Conservation (phyloP, 2,888 invertebrate genomes). For the Leucophenga maculata region DNA sequence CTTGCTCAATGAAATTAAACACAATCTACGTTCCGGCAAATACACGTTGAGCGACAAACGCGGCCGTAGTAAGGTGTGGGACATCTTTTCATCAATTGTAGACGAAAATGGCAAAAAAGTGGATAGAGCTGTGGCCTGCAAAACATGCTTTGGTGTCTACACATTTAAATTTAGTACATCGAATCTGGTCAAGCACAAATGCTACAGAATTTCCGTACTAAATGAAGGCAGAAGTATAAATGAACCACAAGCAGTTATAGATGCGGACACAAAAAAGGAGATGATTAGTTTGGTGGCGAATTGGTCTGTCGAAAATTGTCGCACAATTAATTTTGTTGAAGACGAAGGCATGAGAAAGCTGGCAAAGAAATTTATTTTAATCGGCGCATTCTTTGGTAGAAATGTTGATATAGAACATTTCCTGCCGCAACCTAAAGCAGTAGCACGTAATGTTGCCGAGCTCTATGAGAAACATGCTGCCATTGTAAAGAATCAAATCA, state of each 20-base stretch:
- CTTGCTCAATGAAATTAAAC: too few relatives aligned
- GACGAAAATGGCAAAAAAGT: neutral
- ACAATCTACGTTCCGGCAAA: too few relatives aligned
- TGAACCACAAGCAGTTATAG: constrained; percentile 14
- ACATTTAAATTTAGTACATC: constrained; percentile 12
- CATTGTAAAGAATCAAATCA: constrained; percentile 33
- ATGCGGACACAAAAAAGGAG: constrained; percentile 34
- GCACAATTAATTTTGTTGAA: constrained; percentile 35
- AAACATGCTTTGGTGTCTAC: neutral
- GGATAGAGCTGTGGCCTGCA: neutral
- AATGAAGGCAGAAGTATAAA: neutral
- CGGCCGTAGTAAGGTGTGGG: neutral
- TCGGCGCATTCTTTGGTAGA: constrained; percentile 38
- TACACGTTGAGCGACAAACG: neutral
- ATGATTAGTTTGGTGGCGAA: constrained; percentile 27
- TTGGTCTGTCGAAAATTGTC: constrained; percentile 35
- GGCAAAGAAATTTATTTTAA: constrained; percentile 34
- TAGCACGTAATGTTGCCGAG: constrained; percentile 36
- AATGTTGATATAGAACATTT: constrained; percentile 39
- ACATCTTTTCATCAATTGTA: neutral
- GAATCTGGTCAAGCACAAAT: constrained; percentile 33
- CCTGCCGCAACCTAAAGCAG: constrained; percentile 38
- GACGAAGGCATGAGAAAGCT: constrained; percentile 37
- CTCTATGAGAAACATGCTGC: constrained; percentile 33
- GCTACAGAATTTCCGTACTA: constrained; percentile 23